Percentiles rank a stretch among this genome's conserved stretches.
These are phyloP conservation scores for Sinosuthora webbiana DNA, from an alignment of 2,113 vertebrate genomes.

Conservation along the genomic window DNA sequence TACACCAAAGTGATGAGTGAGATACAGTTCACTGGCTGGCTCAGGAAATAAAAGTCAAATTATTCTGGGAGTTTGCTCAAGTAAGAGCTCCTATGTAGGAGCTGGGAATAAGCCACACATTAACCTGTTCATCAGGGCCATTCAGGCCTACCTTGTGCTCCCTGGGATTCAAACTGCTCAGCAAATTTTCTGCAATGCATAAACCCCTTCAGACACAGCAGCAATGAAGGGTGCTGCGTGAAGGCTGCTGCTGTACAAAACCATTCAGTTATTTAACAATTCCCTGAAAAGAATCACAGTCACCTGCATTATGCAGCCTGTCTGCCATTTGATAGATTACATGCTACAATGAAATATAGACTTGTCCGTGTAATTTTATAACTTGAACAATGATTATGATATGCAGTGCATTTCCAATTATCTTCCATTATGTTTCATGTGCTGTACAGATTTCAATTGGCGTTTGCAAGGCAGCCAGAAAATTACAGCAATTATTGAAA, in stretches of 20 bases:
- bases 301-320: background rate
- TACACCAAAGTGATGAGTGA: background rate
- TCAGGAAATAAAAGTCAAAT: background rate
- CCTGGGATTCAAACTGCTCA: background rate
- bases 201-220: background rate
- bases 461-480: constrained; percentile 44
- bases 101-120: background rate
- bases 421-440: constrained; percentile 30
- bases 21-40: background rate
- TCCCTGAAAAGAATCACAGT: background rate
- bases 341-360: background rate
- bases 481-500: constrained; percentile 70
- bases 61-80: background rate
- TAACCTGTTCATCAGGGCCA: background rate
- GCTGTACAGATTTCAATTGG: constrained; percentile 15
- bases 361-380: background rate
- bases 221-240: background rate
- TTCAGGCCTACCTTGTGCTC: background rate
- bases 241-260: background rate
- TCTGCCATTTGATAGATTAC: constrained; percentile 5
- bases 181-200: background rate
- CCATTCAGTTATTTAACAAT: background rate
- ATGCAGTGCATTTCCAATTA: constrained; percentile 44
- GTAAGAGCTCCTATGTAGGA: background rate
- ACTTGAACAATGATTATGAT: constrained; percentile 42